Evolutionary conservation across 2,113 vertebrate genomes (phyloP), one percentile per base, ranked within the genome.

Genomic region (Noctilio leporinus): DNA sequence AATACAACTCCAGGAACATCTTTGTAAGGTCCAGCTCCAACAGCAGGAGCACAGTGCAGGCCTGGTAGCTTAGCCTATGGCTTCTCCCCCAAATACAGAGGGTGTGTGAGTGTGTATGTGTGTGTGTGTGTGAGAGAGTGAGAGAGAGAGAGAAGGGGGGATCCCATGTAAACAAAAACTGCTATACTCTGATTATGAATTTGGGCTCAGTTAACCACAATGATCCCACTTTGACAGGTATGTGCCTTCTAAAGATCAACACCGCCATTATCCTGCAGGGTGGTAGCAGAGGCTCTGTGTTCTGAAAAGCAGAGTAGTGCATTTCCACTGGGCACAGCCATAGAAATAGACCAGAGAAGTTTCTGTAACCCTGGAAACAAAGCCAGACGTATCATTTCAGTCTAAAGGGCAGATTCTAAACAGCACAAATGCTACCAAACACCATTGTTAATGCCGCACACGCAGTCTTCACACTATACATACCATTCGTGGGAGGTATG

Each of bases 331-430:
- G 81, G 70, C 45, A n/a, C 47, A 30, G 40, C 77, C 86, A 72
- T 26, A 38, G 59, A 70, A 93, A 81, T 40, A 92, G 75, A 94
- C 49, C 62, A 80, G 57, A 86, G 86, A 65, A 77, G 75, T 78
- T 94, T 62, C 81, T 62, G 59, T 95, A 78, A 96, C 92, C 93
- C 83, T 93, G 93, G 95, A 93, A 97, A 97, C 93, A 89, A 96
- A 97, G 53, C 40, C 40, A 85, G 76, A 85, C 24, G 3, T 82
- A 81, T 72, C 81, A 91, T 57, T 90, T 95, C 85, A 65, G 70
- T 82, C 84, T 45, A 86, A 94, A 96, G 75, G 91, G 47, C 73
- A 87, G 86, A 86, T 78, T 76, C 86, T 77, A 35, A 94, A 91
- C 73, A 80, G 64, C 69, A 47, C 38, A 24, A 35, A 28, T 43